Conservation (phyloP, 2,797 vertebrate genomes). For the Merluccius polli region DNA sequence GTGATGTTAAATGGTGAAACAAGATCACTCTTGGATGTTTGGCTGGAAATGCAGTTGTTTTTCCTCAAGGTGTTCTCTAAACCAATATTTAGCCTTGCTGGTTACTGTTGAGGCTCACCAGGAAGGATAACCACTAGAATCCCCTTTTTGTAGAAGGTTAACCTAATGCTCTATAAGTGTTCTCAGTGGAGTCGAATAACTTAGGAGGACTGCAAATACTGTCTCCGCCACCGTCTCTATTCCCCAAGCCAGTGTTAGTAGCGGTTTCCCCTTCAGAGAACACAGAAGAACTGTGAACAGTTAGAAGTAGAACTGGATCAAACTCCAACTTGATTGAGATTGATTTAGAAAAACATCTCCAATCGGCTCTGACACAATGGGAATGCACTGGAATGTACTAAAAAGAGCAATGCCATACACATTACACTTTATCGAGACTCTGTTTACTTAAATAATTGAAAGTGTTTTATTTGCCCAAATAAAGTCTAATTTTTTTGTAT, state of each 20-base stretch:
- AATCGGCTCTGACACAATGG: not conserved
- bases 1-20: slow-evolving; percentile 18
- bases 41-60: slow-evolving; percentile 8
- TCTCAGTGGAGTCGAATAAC: no score
- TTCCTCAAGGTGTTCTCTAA: not conserved
- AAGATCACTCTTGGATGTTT: not conserved
- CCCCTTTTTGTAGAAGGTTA: slow-evolving; percentile 1
- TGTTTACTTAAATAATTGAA: not conserved
- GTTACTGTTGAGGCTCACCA: slow-evolving; percentile 15
- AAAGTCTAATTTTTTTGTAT: not conserved
- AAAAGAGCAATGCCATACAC: not conserved
- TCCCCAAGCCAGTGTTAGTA: no score
- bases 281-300: not conserved
- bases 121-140: slow-evolving; percentile 51
- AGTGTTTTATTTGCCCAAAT: no score
- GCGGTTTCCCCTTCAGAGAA: not conserved
- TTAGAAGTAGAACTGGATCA: not conserved
- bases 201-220: no score
- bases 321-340: not conserved
- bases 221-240: no score
- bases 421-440: not conserved
- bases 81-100: not conserved
- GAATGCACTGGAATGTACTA: slow-evolving; percentile 1
- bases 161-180: not conserved
- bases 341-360: not conserved